Conservation (phyloP, 1,140 invertebrate species). For the Nephotettix cincticeps region DNA sequence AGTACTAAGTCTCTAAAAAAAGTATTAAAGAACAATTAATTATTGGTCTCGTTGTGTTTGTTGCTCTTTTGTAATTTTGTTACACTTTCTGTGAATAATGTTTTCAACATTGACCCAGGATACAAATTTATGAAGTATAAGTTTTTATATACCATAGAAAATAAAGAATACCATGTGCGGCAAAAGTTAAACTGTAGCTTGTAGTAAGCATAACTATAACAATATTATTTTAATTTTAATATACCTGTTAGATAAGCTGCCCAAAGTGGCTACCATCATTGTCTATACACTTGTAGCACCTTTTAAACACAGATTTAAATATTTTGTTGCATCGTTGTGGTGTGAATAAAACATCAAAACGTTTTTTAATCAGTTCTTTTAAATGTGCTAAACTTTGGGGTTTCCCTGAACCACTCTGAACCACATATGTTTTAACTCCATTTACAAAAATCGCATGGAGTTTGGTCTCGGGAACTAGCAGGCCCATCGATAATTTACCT, state of each 20-base stretch:
- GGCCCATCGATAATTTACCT: background rate
- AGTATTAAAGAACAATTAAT: too few species aligned
- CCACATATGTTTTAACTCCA: background rate
- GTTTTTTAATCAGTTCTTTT: background rate
- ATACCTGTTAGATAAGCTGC: conserved; percentile 1
- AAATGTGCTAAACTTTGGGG: background rate
- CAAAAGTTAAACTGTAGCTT: background rate
- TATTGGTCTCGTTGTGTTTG: too few species aligned
- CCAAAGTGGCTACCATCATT: background rate
- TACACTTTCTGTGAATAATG: too few species aligned
- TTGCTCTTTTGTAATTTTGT: too few species aligned
- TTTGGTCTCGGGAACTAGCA: background rate
- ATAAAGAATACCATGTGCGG: background rate
- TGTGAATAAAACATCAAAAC: background rate
- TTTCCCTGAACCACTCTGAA: background rate
- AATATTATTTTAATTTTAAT: too few species aligned
- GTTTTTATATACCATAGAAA: too few species aligned
- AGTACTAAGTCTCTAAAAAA: too few species aligned
- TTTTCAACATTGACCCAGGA: too few species aligned
- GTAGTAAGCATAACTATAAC: background rate
- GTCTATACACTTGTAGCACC: background rate
- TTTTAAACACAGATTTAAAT: background rate
- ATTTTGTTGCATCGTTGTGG: background rate
- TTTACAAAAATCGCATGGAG: background rate
- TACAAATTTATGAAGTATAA: too few species aligned